These are phyloP conservation scores for Hermodice carunculata DNA, from an alignment of 2,888 invertebrate species.

Conservation along the genomic window DNA sequence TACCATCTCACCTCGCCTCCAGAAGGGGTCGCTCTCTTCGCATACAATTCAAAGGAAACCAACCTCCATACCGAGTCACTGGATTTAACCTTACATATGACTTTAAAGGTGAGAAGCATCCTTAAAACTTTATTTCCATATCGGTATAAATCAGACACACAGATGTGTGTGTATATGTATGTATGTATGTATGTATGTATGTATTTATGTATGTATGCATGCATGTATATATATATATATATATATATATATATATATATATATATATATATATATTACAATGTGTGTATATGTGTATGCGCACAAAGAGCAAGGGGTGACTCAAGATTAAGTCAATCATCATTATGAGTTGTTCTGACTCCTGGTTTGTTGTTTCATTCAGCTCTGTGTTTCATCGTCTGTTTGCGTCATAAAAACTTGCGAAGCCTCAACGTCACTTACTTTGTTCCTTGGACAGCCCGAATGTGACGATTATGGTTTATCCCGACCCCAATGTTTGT, in stretches of 20 bases:
- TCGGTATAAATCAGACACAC: not conserved
- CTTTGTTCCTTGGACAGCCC: no score
- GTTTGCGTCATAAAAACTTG: no score
- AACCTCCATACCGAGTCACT: not conserved
- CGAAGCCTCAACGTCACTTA: no score
- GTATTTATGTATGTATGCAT: not conserved
- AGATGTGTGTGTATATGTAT: not conserved
- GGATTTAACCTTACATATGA: constrained; percentile 1
- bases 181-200: not conserved
- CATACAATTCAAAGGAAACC: constrained; percentile 2
- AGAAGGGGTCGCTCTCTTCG: constrained; percentile 2
- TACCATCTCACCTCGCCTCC: constrained; percentile 2
- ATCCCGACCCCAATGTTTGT: no score
- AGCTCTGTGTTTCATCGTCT: no score
- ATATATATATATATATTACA: not conserved
- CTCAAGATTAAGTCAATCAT: no score
- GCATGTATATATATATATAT: not conserved
- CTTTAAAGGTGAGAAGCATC: not conserved
- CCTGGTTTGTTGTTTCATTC: no score
- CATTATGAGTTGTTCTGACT: no score
- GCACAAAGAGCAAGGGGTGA: no score
- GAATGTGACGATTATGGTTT: no score
- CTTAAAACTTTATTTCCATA: not conserved
- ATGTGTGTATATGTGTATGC: not conserved
- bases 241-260: not conserved